Evolutionary conservation across 2,888 invertebrate species (phyloP), one percentile per base, ranked within the genome.

Genomic region (Microctonus aethiopoides): DNA sequence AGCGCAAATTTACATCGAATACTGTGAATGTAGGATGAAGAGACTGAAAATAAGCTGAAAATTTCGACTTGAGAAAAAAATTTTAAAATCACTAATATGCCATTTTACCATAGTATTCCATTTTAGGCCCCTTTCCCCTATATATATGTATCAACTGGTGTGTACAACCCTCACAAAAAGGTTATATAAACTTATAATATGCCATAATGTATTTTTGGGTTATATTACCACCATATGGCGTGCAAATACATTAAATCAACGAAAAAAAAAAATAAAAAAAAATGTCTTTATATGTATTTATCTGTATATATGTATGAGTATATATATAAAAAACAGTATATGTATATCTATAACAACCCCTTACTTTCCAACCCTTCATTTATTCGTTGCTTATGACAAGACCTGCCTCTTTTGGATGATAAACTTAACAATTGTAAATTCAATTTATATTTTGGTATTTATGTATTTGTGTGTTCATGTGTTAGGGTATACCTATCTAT

Each of bases 151-250:
- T 41, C 7, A 46, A 46, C 46, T 46, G 36, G 10, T n/a, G 16
- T 46, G 1, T 39, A 39, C 46, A 46, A 46, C 46, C 16, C 7
- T 46, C 46, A 2, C 20, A 2, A 10, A 32, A 57, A 57, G 16
- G 67, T 74, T 73, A 72, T 74, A 70, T 69, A 69, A 72, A n/a
- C n/a, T 70, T 75, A 75, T 72, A 73, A 74, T 72, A 63, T 75
- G 69, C 67, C 65, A 67, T 72, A 73, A 74, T 74, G 69, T 74
- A 75, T 70, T 75, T 75, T 70, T 57, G 57, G 56, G 56, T 68
- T 54, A 46, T 16, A 46, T 61, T 52, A 67, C 67, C 67, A 68
- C 72, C 75, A 75, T 75, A 75, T 75, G 75, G 74, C 75, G 62
- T 70, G 70, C 67, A 70, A 67, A 75, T 72, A 75, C 68, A 70